phyloP scores from a whole-genome alignment of 2,888 invertebrate genomes.

The Halictus quadricinctus region DNA sequence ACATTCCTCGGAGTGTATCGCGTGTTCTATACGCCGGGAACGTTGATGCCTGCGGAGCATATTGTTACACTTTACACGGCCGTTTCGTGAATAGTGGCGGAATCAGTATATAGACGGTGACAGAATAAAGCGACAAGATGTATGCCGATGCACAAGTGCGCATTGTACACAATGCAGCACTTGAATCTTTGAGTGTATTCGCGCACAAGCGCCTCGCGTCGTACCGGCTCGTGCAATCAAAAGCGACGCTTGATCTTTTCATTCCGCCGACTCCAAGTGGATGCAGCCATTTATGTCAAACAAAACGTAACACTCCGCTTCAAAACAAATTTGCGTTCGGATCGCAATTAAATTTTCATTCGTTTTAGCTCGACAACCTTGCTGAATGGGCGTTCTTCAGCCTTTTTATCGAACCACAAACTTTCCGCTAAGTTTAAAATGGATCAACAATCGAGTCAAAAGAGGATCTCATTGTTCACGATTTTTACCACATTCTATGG shows the following conservation, averaged over 20 bases:
- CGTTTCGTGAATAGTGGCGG: slow-evolving; percentile 36
- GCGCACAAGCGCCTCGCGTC: slow-evolving; percentile 36
- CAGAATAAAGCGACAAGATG: slow-evolving; percentile 51
- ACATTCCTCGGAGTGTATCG: neutral
- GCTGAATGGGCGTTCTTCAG: neutral
- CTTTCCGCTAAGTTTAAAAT: neutral
- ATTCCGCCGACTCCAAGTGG: slow-evolving; percentile 47
- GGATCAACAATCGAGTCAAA: neutral
- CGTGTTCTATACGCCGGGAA: slow-evolving; percentile 3
- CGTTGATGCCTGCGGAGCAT: slow-evolving; percentile 37
- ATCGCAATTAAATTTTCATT: neutral
- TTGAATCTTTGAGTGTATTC: slow-evolving; percentile 60
- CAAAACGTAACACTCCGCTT: slow-evolving; percentile 13
- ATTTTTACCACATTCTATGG: neutral
- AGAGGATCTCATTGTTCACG: neutral
- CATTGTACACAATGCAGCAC: slow-evolving; percentile 57
- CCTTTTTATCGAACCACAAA: neutral
- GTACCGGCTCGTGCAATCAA: slow-evolving; percentile 39
- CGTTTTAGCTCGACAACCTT: neutral
- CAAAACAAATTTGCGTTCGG: neutral
- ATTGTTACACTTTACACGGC: slow-evolving; percentile 44
- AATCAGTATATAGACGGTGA: slow-evolving; percentile 45
- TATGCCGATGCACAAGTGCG: slow-evolving; percentile 46
- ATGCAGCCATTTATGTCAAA: slow-evolving; percentile 42
- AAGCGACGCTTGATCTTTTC: slow-evolving; percentile 58